Evolutionary conservation across 2,797 vertebrate genomes (phyloP).

Genomic region (Leucoraja ocellata): DNA sequence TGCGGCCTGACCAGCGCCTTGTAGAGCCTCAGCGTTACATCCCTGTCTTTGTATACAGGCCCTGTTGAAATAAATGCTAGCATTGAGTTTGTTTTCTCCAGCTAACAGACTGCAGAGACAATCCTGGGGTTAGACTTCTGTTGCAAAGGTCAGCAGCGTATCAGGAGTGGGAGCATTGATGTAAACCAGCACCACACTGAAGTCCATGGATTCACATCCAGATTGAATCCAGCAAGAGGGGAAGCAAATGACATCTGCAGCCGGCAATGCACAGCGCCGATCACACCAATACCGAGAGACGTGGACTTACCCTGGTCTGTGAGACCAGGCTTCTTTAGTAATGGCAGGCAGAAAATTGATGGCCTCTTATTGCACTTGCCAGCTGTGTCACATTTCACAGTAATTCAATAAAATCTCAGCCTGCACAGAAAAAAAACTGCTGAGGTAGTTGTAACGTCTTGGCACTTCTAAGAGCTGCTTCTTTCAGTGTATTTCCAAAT

Average conservation of each 20-base stretch:
- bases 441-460: neutral
- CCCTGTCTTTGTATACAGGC: too few relatives aligned
- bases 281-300: neutral
- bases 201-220: neutral
- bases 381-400: conserved; percentile 29
- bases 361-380: conserved; percentile 9
- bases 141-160: conserved; percentile 31
- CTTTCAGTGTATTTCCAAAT: conserved; percentile 16
- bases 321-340: conserved; percentile 6
- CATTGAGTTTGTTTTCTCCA: neutral
- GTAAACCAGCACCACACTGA: conserved; percentile 19
- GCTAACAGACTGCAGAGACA: neutral
- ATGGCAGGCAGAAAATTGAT: conserved; percentile 28
- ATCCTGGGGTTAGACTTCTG: conserved; percentile 29
- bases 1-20: too few relatives aligned
- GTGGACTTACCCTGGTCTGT: neutral
- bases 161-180: conserved; percentile 31
- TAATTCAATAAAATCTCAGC: conserved; percentile 36
- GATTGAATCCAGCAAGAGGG: neutral
- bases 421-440: neutral
- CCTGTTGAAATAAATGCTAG: too few relatives aligned
- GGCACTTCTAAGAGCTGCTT: conserved; percentile 28
- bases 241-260: conserved; percentile 15
- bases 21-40: too few relatives aligned
- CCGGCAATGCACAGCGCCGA: neutral